phyloP scores from a whole-genome alignment of 2,113 vertebrate species.

The Budorcas taxicolor region DNA sequence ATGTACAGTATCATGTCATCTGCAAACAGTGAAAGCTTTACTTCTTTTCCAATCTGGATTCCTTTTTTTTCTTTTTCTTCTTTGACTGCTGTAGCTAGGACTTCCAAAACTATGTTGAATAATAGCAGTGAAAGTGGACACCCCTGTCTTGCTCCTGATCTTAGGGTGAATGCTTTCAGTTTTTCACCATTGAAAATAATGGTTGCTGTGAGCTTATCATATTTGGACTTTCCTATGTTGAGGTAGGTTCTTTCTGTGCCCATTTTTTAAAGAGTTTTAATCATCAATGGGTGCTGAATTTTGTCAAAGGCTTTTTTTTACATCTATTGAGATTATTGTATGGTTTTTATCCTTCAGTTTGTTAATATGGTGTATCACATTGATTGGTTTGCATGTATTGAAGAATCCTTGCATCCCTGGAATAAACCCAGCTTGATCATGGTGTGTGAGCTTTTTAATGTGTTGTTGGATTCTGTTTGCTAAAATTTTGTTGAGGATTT shows the following conservation, averaged over 20 bases:
- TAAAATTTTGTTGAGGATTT: background rate
- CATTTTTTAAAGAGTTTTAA: background rate
- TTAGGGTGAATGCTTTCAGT: background rate
- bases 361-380: background rate
- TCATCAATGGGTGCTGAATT: background rate
- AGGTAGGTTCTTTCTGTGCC: background rate
- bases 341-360: background rate
- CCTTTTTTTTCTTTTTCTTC: background rate
- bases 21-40: background rate
- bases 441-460: background rate
- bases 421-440: background rate
- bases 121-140: background rate
- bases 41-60: background rate
- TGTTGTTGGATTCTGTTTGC: background rate
- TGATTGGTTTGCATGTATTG: background rate
- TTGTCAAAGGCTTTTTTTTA: background rate
- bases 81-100: background rate
- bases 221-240: background rate
- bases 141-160: background rate
- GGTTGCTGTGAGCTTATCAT: background rate
- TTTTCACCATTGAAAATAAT: background rate
- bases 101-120: background rate
- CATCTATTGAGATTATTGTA: background rate
- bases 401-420: background rate
- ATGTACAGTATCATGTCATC: background rate